phyloP scores from a whole-genome alignment of 1,140 invertebrate genomes.

The Temnothorax longispinosus region DNA sequence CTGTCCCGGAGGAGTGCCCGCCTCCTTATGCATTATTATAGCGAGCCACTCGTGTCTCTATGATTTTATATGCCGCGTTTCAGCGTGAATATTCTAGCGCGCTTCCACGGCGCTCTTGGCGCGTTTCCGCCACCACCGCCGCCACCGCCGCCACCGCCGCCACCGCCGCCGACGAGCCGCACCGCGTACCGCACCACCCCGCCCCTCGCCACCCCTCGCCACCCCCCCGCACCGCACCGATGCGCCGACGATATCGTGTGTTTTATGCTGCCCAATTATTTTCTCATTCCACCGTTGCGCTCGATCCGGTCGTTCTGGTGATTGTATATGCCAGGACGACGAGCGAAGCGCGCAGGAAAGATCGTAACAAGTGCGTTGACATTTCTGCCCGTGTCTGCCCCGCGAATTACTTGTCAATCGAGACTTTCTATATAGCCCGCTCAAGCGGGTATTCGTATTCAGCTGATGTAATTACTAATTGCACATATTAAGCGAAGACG shows the following conservation, averaged over 20 bases:
- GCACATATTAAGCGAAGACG: background rate
- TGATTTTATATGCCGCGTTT: constrained; percentile 84
- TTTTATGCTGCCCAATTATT: constrained; percentile 58
- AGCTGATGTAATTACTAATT: constrained; percentile 15
- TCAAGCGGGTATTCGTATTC: background rate
- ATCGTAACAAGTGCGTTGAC: constrained; percentile 24
- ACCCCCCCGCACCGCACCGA: background rate
- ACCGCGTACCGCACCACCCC: background rate
- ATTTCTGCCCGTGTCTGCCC: constrained; percentile 4
- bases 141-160: background rate
- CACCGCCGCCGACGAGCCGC: background rate
- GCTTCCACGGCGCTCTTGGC: constrained; percentile 64
- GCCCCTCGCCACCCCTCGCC: background rate
- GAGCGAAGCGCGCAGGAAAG: background rate
- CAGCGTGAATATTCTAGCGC: constrained; percentile 78
- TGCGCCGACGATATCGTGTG: constrained; percentile 50
- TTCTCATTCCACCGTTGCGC: constrained; percentile 52
- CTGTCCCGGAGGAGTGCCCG: constrained; percentile 67
- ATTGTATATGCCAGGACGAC: constrained; percentile 23
- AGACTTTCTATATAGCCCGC: background rate
- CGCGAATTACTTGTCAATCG: constrained; percentile 27
- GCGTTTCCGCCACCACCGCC: background rate
- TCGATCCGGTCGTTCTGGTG: constrained; percentile 15
- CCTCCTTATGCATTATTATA: constrained; percentile 86
- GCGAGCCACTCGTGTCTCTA: constrained; percentile 80